phyloP scores from a whole-genome alignment of 1,140 invertebrate genomes.

The Brachystomella parvula region DNA sequence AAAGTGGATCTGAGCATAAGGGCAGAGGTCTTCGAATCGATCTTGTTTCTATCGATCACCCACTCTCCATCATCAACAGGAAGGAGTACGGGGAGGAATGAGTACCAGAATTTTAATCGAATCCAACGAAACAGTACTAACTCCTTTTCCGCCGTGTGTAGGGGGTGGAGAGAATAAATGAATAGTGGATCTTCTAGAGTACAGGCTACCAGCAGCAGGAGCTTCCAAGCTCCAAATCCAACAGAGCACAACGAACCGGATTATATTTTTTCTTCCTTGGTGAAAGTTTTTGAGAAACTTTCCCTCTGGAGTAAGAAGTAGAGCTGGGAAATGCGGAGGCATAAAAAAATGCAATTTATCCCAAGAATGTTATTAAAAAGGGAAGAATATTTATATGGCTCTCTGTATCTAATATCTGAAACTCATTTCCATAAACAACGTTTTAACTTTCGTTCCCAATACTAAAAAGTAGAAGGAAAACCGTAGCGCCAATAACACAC shows the following conservation, averaged over 20 bases:
- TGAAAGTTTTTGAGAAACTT: conserved; percentile 2
- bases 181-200: background rate
- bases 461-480: no score
- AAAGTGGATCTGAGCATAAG: background rate
- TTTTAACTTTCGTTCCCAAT: no score
- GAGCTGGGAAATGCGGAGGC: background rate
- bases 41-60: background rate
- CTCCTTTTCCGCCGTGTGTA: background rate
- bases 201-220: no score
- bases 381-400: background rate
- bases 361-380: conserved; percentile 8
- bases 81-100: background rate
- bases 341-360: background rate
- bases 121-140: conserved; percentile 1
- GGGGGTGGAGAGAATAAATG: background rate
- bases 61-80: background rate
- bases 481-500: no score
- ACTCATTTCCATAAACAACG: no score
- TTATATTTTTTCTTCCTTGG: no score
- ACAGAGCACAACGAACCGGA: no score
- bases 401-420: no score
- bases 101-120: conserved; percentile 2
- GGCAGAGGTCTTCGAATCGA: background rate
- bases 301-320: background rate
- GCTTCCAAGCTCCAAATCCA: no score